Percentiles rank a stretch among this genome's conserved stretches.
Evolutionary conservation across 2,113 vertebrate species (phyloP).

Genomic region (Oostethus manadensis): DNA sequence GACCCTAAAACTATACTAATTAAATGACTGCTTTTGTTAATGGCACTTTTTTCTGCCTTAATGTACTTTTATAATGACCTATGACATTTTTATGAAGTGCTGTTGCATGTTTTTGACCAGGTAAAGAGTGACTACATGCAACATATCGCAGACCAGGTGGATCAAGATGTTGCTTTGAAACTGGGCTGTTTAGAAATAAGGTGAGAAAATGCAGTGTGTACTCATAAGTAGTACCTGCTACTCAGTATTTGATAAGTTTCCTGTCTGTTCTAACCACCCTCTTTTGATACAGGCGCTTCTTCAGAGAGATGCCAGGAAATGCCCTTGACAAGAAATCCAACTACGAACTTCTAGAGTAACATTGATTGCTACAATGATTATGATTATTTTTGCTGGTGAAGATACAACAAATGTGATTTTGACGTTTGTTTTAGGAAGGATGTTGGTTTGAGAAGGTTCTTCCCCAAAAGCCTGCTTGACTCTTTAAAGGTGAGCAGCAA

Average conservation of each 20-base stretch:
- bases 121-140: constrained; percentile 98
- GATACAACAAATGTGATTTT: not conserved
- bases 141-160: constrained; percentile 91
- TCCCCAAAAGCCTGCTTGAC: constrained; percentile 94
- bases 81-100: not conserved
- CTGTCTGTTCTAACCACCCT: constrained; percentile 1
- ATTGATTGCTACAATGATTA: constrained; percentile 29
- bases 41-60: not conserved
- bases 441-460: constrained; percentile 95
- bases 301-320: constrained; percentile 95
- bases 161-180: constrained; percentile 97
- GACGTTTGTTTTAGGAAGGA: constrained; percentile 80
- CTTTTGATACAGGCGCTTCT: constrained; percentile 82
- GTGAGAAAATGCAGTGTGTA: constrained; percentile 63
- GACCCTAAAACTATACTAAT: too few species aligned
- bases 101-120: constrained; percentile 61
- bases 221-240: not conserved
- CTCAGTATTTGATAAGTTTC: not conserved
- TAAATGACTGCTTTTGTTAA: not conserved
- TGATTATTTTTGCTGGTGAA: not conserved
- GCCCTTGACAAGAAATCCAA: constrained; percentile 98
- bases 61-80: not conserved
- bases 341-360: constrained; percentile 98
- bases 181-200: constrained; percentile 97
- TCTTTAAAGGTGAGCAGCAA: constrained; percentile 88